A percentile compares a stretch with the other conserved stretches of the same genome.
phyloP scores from a whole-genome alignment of 2,888 invertebrate genomes.

The Ennomos erosarius region DNA sequence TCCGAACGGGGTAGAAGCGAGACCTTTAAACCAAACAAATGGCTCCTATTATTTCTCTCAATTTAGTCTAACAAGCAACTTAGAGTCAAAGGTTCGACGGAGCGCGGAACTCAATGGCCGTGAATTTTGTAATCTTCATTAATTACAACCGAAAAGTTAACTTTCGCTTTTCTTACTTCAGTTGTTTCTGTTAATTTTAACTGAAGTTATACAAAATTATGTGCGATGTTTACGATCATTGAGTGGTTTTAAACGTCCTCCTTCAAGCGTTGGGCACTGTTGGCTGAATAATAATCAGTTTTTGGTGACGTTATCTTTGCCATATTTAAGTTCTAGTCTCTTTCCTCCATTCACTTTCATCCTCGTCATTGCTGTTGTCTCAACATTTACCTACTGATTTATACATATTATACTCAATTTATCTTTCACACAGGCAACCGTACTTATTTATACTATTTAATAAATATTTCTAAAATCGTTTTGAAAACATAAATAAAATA shows the following conservation, averaged over 20 bases:
- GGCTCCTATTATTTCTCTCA: conserved; percentile 83
- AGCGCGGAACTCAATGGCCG: conserved; percentile 82
- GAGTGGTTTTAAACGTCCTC: conserved; percentile 8
- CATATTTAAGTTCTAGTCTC: background rate
- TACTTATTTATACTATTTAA: no score
- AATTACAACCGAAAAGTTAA: conserved; percentile 78
- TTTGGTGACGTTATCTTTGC: no score
- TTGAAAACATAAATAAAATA: no score
- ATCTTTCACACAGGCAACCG: no score
- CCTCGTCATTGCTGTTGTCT: no score
- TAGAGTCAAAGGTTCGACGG: conserved; percentile 80
- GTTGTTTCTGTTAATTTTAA: conserved; percentile 64
- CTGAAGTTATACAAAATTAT: conserved; percentile 43
- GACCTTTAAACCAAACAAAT: conserved; percentile 82
- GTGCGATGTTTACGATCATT: conserved; percentile 23
- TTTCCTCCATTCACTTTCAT: no score
- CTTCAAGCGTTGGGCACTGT: no score
- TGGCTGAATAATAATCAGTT: no score
- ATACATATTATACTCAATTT: no score
- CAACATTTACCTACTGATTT: no score
- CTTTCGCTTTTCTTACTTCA: conserved; percentile 64
- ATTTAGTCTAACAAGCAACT: conserved; percentile 83
- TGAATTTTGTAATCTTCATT: conserved; percentile 85
- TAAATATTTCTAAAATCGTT: no score
- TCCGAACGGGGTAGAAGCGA: conserved; percentile 60